Percentiles rank a stretch among this genome's conserved stretches.
Conservation (phyloP, 2,113 vertebrate species). For the Sander vitreus region DNA sequence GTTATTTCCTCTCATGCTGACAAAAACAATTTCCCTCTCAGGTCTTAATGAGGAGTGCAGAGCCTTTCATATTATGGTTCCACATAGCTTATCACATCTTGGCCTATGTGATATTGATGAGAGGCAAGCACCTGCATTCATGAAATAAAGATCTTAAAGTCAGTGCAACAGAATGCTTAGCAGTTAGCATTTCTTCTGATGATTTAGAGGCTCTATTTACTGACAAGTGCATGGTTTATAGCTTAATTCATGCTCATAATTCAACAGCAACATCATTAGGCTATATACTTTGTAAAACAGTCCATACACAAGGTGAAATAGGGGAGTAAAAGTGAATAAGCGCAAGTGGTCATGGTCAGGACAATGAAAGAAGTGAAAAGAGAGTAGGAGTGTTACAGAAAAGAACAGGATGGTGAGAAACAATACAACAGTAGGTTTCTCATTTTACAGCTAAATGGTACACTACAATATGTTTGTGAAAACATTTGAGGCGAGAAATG, state of each 20-base stretch:
- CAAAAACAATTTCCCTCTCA: conserved; percentile 75
- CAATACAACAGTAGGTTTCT: neutral
- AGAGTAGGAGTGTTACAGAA: neutral
- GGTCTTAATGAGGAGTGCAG: conserved; percentile 72
- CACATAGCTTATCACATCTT: conserved; percentile 60
- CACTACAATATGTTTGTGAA: too few species aligned
- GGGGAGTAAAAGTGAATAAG: conserved; percentile 21
- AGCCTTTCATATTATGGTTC: conserved; percentile 71
- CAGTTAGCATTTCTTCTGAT: conserved; percentile 61
- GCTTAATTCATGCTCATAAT: conserved; percentile 60
- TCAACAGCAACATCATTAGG: conserved; percentile 53
- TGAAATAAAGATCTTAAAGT: conserved; percentile 65
- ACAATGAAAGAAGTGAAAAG: conserved; percentile 9
- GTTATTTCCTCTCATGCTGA: conserved; percentile 72
- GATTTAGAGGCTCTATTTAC: conserved; percentile 67
- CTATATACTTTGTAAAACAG: conserved; percentile 46
- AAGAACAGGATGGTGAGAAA: neutral
- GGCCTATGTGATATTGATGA: conserved; percentile 72
- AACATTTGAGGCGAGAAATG: too few species aligned
- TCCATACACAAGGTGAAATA: conserved; percentile 55
- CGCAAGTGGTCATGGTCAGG: conserved; percentile 12
- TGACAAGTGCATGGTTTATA: conserved; percentile 64
- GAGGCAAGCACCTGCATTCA: conserved; percentile 65
- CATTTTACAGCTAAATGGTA: too few species aligned
- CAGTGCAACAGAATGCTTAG: conserved; percentile 54